These are phyloP conservation scores for Entomobrya multifasciata DNA, from an alignment of 2,888 invertebrate species.

Conservation along the genomic window DNA sequence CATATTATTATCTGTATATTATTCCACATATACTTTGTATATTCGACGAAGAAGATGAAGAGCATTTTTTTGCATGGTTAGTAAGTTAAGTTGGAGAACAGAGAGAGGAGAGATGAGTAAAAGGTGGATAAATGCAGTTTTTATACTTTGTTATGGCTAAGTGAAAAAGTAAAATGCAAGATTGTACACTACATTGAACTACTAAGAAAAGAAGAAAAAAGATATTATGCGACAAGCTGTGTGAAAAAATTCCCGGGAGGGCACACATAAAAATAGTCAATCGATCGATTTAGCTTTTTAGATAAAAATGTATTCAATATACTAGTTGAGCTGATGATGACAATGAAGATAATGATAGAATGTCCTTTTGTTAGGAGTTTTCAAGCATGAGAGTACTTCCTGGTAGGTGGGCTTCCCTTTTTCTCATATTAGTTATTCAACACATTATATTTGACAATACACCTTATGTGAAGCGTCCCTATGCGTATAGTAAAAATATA, in stretches of 20 bases:
- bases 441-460: background rate
- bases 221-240: background rate
- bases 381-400: slow-evolving; percentile 22
- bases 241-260: slow-evolving; percentile 8
- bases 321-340: slow-evolving; percentile 2
- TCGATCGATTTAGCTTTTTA: slow-evolving; percentile 18
- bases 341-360: background rate
- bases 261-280: background rate
- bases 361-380: slow-evolving; percentile 30
- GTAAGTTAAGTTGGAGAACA: background rate
- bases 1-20: too few relatives aligned
- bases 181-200: background rate
- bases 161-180: slow-evolving; percentile 24
- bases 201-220: background rate
- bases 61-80: background rate
- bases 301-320: background rate
- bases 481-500: background rate
- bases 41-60: background rate
- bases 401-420: slow-evolving; percentile 23
- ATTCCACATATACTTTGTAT: too few relatives aligned
- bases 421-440: background rate
- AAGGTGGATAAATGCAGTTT: background rate
- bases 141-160: slow-evolving; percentile 4
- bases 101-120: background rate
- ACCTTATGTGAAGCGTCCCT: too few relatives aligned